Evolutionary conservation across 2,797 vertebrate species (phyloP), one percentile per base, ranked within the genome.

Genomic region (Picus viridis): DNA sequence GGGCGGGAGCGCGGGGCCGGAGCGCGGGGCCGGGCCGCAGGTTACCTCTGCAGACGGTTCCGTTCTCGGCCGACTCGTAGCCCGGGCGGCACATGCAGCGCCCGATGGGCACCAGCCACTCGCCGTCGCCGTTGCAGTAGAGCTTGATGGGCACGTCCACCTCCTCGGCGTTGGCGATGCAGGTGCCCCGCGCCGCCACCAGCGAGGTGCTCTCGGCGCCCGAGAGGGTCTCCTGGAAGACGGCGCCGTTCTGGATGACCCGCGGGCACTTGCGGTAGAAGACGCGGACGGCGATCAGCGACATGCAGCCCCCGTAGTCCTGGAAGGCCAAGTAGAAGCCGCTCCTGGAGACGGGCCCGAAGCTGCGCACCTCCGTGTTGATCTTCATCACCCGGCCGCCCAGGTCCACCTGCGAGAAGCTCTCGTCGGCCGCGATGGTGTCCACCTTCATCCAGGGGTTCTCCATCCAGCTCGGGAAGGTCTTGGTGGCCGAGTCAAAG

Each of bases 221-320:
- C 0, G 99, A 99, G 49, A 99, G 97, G 0, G 99, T 99, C 93
- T 99, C 99, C 14, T 98, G 98, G 93, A 99, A 99, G 63, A 98
- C 11, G 0, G 99, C 99, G 1, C 99, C 99, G 0, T 99, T 99
- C 96, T 98, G 98, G 95, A 99, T 98, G 16, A 99, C 92, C 0
- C 97, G 96, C 13, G 98, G 98, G 80, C 99, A 99, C 94, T 99
- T 99, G 77, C 99, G 98, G 97, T 99, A 99, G 97, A 98, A 99
- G 92, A 99, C 99, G 0, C 98, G 98, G 41, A 99, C 99, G 0
- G 99, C 99, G 0, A 99, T 99, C 70, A 99, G 97, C 7, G 99
- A 99, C 99, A 99, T 99, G 97, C 99, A 99, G 86, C 98, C 98
- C 0, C 99, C 99, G 0, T 99, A 99, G 96, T 99, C 99, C 98